phyloP scores from a whole-genome alignment of 2,113 vertebrate species.

The Martes martes region DNA sequence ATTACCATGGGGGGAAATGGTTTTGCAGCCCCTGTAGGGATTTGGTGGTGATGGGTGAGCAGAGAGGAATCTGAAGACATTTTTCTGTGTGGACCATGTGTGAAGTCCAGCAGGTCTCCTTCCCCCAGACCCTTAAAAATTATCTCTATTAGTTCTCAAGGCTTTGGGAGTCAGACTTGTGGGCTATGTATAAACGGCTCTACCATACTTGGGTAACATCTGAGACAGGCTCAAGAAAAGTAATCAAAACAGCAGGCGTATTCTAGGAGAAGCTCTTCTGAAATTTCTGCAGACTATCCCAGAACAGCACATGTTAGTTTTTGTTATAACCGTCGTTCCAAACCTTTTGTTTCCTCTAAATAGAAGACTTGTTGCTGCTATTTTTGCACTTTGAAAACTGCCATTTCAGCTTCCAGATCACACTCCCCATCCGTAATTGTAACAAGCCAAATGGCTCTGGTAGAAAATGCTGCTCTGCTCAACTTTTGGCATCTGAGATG shows the following conservation, averaged over 20 bases:
- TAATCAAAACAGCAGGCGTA: background rate
- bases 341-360: constrained; percentile 55
- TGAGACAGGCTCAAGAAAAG: background rate
- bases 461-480: constrained; percentile 59
- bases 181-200: background rate
- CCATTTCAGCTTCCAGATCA: constrained; percentile 64
- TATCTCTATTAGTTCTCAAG: background rate
- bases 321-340: constrained; percentile 39
- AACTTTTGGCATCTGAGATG: constrained; percentile 41
- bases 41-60: background rate
- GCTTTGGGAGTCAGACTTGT: background rate
- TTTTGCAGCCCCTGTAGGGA: background rate
- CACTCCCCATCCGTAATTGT: constrained; percentile 41
- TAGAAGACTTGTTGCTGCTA: constrained; percentile 39
- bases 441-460: constrained; percentile 44
- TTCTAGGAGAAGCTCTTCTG: background rate
- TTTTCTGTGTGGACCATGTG: background rate
- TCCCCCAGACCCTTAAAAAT: background rate
- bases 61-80: background rate
- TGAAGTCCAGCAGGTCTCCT: background rate
- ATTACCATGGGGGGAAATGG: background rate
- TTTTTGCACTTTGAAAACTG: constrained; percentile 57
- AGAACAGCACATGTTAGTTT: constrained; percentile 18
- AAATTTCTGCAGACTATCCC: background rate
- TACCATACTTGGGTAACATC: background rate